Conservation (phyloP, 2,113 vertebrate species). For the Cyprinodon tularosa region DNA sequence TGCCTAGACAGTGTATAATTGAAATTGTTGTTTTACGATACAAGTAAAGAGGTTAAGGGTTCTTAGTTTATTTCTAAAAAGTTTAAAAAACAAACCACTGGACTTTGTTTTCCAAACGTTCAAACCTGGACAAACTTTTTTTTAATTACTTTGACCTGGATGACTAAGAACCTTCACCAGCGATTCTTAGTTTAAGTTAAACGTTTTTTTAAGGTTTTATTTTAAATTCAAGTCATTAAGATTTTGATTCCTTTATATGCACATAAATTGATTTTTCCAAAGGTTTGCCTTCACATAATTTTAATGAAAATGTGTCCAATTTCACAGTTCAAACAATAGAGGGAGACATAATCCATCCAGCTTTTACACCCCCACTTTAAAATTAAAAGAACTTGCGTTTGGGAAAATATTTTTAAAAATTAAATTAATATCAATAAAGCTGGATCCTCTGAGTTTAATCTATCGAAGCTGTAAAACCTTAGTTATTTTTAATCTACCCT, state of each 20-base stretch:
- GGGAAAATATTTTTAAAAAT: background rate
- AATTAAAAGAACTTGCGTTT: conserved; percentile 2
- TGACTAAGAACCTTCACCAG: too few relatives aligned
- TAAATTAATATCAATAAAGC: background rate
- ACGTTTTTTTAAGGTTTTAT: background rate
- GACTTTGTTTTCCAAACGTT: too few relatives aligned
- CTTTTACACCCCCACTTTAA: conserved; percentile 19
- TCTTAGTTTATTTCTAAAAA: background rate
- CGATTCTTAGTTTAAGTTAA: background rate
- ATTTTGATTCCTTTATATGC: background rate
- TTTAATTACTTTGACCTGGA: background rate
- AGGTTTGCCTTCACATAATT: too few relatives aligned
- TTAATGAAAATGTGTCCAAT: background rate
- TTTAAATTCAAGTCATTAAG: background rate
- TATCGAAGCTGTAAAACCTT: background rate
- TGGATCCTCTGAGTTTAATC: background rate
- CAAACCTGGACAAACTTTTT: background rate
- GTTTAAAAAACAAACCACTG: background rate
- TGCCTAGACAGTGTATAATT: background rate
- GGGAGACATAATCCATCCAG: background rate
- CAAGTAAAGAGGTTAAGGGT: background rate
- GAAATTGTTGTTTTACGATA: background rate
- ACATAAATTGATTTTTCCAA: background rate
- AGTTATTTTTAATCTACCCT: conserved; percentile 2
- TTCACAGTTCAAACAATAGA: conserved; percentile 13